These are phyloP conservation scores for Cranoglanis bouderius DNA, from an alignment of 2,113 vertebrate species.

Conservation along the genomic window DNA sequence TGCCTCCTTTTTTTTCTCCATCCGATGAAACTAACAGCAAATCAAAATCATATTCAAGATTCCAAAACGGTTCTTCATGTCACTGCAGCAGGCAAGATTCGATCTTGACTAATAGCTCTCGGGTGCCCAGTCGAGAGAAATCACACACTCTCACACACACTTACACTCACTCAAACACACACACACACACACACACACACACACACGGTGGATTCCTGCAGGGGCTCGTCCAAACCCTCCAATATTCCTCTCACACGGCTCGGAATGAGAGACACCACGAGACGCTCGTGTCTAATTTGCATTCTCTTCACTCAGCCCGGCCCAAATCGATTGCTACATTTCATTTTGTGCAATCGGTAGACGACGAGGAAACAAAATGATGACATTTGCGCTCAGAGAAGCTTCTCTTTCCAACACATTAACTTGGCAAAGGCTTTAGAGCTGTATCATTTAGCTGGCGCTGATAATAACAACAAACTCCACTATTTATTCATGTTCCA, in stretches of 20 bases:
- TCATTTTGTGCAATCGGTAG: conserved; percentile 38
- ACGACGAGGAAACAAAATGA: conserved; percentile 18
- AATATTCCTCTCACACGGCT: conserved; percentile 14
- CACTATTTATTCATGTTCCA: conserved; percentile 35
- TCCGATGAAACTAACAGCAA: conserved; percentile 35
- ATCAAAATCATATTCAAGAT: conserved; percentile 33
- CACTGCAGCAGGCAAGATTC: not conserved
- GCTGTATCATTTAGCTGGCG: conserved; percentile 31
- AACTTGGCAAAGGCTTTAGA: conserved; percentile 26
- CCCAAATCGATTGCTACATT: conserved; percentile 52
- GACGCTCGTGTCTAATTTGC: conserved; percentile 19
- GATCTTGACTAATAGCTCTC: conserved; percentile 17
- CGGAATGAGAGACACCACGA: conserved; percentile 9
- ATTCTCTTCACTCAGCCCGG: conserved; percentile 35
- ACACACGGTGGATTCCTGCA: not conserved
- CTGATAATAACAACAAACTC: conserved; percentile 34
- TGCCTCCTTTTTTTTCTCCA: too few species aligned
- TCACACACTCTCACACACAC: not conserved
- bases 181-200: conserved; percentile 12
- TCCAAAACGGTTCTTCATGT: conserved; percentile 8
- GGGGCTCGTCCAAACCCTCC: not conserved
- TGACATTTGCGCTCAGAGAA: conserved; percentile 8
- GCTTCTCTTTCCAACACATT: conserved; percentile 19
- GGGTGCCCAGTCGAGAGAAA: not conserved
- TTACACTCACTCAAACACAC: not conserved